Percentiles rank a stretch among this genome's conserved stretches.
phyloP scores from a whole-genome alignment of 2,113 vertebrate genomes.

The Otis tarda region DNA sequence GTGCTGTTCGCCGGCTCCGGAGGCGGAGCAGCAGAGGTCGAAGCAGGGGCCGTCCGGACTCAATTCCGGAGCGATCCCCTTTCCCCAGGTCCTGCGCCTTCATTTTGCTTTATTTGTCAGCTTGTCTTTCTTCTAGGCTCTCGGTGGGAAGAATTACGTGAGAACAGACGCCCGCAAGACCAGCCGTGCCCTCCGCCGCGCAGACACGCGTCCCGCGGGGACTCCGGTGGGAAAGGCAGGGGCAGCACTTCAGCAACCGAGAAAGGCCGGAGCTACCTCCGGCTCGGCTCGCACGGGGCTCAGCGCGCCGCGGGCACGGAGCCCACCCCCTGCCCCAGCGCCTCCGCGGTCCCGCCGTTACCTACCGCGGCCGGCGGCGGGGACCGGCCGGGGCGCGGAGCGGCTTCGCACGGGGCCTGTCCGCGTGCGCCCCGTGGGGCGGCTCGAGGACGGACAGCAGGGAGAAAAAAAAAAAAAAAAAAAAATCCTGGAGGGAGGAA shows the following conservation, averaged over 20 bases:
- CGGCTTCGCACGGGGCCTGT: not conserved
- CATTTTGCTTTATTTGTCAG: not conserved
- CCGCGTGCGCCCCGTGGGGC: not conserved
- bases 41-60: not conserved
- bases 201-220: not conserved
- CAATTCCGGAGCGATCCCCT: not conserved
- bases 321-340: not conserved
- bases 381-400: not conserved
- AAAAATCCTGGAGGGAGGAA: not conserved
- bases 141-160: not conserved
- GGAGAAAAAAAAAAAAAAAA: too few relatives aligned
- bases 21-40: not conserved
- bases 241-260: not conserved
- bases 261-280: not conserved
- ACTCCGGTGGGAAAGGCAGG: not conserved
- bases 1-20: not conserved
- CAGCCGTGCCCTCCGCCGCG: not conserved
- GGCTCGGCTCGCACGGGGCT: not conserved
- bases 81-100: not conserved
- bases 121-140: not conserved
- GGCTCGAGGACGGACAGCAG: not conserved
- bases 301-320: not conserved
- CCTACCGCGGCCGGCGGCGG: not conserved
- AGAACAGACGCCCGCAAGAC: not conserved
- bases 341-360: rapidly evolving